Evolutionary conservation across 2,113 vertebrate species (phyloP).

Genomic region (Hypanus sabinus): DNA sequence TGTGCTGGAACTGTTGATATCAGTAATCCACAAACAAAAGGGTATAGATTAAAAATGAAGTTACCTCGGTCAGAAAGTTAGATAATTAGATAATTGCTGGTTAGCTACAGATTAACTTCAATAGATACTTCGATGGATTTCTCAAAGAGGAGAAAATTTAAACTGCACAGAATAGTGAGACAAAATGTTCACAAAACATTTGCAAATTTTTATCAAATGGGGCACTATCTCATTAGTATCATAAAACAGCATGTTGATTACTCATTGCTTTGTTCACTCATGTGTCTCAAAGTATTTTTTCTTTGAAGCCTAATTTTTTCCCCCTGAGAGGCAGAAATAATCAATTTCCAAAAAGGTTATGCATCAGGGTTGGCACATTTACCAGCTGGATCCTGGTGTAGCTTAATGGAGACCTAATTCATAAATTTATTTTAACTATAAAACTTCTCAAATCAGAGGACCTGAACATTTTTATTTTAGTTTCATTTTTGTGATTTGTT

Average conservation of each 20-base stretch:
- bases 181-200: not conserved
- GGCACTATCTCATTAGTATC: not conserved
- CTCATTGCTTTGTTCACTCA: not conserved
- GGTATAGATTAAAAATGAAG: not conserved
- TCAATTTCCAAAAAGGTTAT: not conserved
- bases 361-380: not conserved
- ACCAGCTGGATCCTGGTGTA: not conserved
- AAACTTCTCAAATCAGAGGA: not conserved
- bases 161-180: not conserved
- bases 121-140: not conserved
- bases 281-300: not conserved
- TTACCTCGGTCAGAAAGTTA: not conserved
- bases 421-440: not conserved
- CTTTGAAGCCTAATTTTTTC: not conserved
- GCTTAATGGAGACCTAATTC: not conserved
- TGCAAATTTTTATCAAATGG: not conserved
- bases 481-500: not conserved
- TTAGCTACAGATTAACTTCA: not conserved
- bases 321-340: not conserved
- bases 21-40: too few species aligned
- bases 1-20: not conserved
- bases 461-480: not conserved
- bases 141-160: not conserved
- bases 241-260: not conserved
- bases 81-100: not conserved